phyloP scores from a whole-genome alignment of 2,113 vertebrate species.

The Pongo abelii region DNA sequence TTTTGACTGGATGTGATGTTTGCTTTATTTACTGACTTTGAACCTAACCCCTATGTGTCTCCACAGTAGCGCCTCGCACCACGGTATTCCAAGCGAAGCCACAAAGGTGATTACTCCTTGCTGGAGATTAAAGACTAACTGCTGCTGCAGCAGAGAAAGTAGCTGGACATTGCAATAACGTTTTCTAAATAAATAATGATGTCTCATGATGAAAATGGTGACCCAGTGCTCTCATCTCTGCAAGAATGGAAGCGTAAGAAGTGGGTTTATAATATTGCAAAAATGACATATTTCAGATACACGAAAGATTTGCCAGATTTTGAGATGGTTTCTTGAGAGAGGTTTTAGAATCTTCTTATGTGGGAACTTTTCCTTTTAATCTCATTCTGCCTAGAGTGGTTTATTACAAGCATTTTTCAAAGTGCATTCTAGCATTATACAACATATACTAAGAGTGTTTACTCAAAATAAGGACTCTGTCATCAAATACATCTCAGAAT shows the following conservation, averaged over 20 bases:
- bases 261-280: neutral
- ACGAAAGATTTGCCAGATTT: neutral
- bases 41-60: neutral
- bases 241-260: neutral
- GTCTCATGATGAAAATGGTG: neutral
- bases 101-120: neutral
- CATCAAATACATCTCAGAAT: neutral
- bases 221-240: neutral
- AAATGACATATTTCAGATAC: neutral
- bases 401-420: neutral
- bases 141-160: neutral
- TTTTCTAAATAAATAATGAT: neutral
- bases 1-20: neutral
- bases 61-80: neutral
- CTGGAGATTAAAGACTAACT: neutral
- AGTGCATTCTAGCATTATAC: neutral
- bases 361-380: constrained; percentile 38
- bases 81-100: neutral
- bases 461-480: neutral
- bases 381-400: neutral
- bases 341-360: neutral
- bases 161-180: neutral
- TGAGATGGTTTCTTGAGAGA: neutral
- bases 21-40: neutral
- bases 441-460: neutral